phyloP scores from a whole-genome alignment of 2,113 vertebrate species.

The Sinocyclocheilus anshuiensis region DNA sequence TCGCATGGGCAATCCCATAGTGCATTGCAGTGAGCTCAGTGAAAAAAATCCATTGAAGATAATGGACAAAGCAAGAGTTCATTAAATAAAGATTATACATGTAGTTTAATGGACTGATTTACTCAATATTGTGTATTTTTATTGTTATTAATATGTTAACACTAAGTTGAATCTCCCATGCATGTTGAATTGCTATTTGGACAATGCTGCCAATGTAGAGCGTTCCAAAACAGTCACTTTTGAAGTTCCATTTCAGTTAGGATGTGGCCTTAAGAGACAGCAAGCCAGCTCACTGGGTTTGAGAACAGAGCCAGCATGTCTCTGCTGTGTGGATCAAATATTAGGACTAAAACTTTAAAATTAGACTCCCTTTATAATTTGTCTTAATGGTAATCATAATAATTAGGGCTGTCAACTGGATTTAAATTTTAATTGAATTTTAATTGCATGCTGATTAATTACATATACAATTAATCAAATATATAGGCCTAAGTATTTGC shows the following conservation, averaged over 20 bases:
- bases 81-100: too few relatives aligned
- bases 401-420: too few relatives aligned
- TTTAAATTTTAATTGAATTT: background rate
- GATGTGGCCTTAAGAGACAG: constrained; percentile 1
- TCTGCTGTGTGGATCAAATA: background rate
- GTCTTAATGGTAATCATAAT: too few relatives aligned
- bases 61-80: background rate
- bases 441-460: background rate
- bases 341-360: background rate
- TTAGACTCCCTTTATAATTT: too few relatives aligned
- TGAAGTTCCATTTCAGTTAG: background rate
- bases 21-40: background rate
- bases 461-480: background rate
- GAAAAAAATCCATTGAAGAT: background rate
- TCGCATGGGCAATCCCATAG: background rate
- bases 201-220: background rate
- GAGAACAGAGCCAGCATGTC: background rate
- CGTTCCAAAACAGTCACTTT: background rate
- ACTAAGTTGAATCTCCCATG: background rate
- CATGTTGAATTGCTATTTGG: background rate
- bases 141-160: background rate
- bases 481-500: background rate
- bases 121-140: background rate
- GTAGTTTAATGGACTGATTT: background rate
- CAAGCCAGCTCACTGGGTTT: background rate